Evolutionary conservation across 2,888 invertebrate genomes (phyloP).

Genomic region (Lasioglossum zephyrum): DNA sequence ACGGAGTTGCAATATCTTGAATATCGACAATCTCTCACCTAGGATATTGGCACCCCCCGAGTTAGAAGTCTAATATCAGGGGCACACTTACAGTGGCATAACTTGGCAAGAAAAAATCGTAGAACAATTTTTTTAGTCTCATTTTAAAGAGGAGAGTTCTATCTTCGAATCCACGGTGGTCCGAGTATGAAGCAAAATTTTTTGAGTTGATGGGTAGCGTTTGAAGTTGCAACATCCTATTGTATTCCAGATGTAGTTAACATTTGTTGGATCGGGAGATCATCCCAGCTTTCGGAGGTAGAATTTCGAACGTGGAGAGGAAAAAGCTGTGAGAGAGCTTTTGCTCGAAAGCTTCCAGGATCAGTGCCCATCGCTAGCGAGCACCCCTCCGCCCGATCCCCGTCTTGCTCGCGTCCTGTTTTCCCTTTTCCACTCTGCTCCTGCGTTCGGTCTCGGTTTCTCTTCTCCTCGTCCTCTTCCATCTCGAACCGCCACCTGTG

Average conservation of each 20-base stretch:
- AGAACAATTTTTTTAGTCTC: background rate
- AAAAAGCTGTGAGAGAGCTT: background rate
- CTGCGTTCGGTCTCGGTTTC: conserved; percentile 44
- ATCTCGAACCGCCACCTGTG: conserved; percentile 74
- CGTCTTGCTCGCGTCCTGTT: conserved; percentile 40
- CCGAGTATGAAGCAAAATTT: background rate
- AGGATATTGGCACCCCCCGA: no score
- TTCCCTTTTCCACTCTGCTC: conserved; percentile 52
- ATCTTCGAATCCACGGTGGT: background rate
- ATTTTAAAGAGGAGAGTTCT: background rate
- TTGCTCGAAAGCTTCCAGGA: background rate
- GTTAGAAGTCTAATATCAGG: background rate
- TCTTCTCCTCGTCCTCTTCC: conserved; percentile 41
- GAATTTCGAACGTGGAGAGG: background rate
- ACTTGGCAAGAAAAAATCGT: background rate
- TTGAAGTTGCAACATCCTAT: background rate
- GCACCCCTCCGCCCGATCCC: conserved; percentile 14
- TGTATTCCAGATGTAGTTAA: background rate
- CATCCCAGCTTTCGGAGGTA: no score
- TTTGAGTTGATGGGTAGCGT: rapidly evolving
- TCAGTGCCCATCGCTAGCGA: conserved; percentile 34
- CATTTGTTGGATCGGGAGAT: background rate
- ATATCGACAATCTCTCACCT: no score
- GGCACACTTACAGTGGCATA: background rate
- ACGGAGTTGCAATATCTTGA: background rate